A percentile compares a stretch with the other conserved stretches of the same genome.
These are phyloP conservation scores for Ailurus styani DNA, from an alignment of 2,113 vertebrate genomes.

Conservation along the genomic window DNA sequence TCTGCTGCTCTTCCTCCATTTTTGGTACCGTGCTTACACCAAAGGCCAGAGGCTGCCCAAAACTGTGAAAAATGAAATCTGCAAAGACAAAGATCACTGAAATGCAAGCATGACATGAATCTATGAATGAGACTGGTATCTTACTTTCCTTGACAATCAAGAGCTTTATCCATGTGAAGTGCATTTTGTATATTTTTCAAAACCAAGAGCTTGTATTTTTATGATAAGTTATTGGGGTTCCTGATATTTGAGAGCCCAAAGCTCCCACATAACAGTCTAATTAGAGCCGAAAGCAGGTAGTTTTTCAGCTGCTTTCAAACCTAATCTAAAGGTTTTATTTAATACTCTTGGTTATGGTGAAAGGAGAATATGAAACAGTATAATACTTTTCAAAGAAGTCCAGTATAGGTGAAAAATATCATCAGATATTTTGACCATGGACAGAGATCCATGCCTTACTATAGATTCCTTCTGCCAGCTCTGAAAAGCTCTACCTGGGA, in stretches of 20 bases:
- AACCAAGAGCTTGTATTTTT: conserved; percentile 83
- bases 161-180: conserved; percentile 70
- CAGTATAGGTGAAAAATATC: conserved; percentile 79
- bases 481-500: conserved; percentile 5
- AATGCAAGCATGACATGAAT: conserved; percentile 36
- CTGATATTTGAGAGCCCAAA: conserved; percentile 53
- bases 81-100: conserved; percentile 86
- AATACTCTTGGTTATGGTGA: conserved; percentile 26
- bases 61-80: conserved; percentile 82
- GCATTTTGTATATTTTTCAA: conserved; percentile 82
- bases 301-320: conserved; percentile 55
- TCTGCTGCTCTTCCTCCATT: conserved; percentile 95
- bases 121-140: conserved; percentile 46
- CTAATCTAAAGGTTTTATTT: conserved; percentile 32
- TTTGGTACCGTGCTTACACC: conserved; percentile 97
- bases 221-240: conserved; percentile 82
- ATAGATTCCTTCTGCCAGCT: conserved; percentile 45
- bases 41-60: conserved; percentile 94
- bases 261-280: conserved; percentile 5
- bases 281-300: not conserved
- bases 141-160: conserved; percentile 83
- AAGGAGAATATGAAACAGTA: conserved; percentile 55
- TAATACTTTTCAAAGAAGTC: conserved; percentile 61
- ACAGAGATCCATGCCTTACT: conserved; percentile 51
- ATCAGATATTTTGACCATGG: conserved; percentile 78